Conservation (phyloP, 2,113 vertebrate species). For the Microcebus lehilahytsara region DNA sequence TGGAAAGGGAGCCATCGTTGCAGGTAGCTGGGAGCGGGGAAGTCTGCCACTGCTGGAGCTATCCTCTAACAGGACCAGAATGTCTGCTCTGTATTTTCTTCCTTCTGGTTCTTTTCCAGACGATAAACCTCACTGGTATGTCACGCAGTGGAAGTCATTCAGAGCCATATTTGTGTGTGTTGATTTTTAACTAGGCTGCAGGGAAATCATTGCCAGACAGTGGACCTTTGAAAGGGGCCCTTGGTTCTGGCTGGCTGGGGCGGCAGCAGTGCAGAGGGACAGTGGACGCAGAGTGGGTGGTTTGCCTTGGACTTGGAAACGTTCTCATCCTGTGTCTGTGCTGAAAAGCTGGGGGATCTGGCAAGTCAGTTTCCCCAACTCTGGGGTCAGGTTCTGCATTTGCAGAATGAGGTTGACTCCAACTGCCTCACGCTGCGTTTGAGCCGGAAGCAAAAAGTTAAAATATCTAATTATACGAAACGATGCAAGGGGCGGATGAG, state of each 20-base stretch:
- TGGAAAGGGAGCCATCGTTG: no score
- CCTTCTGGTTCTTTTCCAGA: not conserved
- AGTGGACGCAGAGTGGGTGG: accelerated
- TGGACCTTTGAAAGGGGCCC: not conserved
- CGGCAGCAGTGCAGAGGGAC: accelerated
- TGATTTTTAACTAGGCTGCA: not conserved
- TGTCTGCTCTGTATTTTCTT: not conserved
- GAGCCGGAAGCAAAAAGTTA: not conserved
- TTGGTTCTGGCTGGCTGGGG: not conserved
- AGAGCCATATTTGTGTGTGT: not conserved
- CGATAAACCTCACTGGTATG: not conserved
- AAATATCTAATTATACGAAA: not conserved
- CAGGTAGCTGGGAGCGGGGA: accelerated
- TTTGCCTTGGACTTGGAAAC: no score
- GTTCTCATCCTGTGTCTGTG: no score
- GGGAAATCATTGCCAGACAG: not conserved
- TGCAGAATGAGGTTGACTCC: not conserved
- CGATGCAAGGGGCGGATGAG: not conserved
- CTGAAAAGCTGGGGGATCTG: not conserved
- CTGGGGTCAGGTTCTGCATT: not conserved
- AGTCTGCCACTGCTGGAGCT: no score
- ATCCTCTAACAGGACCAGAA: not conserved
- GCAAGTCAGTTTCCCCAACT: not conserved
- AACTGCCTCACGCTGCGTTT: not conserved
- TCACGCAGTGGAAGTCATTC: not conserved